Percentiles rank a stretch among this genome's conserved stretches.
Conservation (phyloP, 2,888 invertebrate genomes). For the Plemyria rubiginata region DNA sequence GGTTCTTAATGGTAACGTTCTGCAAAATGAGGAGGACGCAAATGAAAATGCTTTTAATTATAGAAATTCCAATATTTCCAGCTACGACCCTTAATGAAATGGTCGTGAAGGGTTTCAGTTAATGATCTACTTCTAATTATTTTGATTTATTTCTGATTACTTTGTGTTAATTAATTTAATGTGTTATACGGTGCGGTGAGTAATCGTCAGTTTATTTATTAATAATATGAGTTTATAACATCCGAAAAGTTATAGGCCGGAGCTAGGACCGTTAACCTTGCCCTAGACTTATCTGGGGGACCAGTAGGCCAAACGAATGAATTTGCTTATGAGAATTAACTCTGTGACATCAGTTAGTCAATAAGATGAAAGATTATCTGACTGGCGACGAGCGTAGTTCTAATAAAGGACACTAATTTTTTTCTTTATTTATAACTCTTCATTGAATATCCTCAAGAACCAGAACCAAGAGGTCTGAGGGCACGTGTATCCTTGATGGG, state of each 20-base stretch:
- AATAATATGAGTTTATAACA: neutral
- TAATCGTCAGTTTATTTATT: no score
- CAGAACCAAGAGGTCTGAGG: no score
- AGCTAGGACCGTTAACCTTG: neutral
- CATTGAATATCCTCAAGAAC: no score
- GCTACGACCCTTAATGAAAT: constrained; percentile 21
- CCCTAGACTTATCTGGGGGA: no score
- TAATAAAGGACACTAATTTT: no score
- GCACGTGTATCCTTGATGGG: no score
- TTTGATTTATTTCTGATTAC: constrained; percentile 9
- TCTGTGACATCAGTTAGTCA: no score
- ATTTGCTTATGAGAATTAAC: neutral
- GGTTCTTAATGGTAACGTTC: neutral
- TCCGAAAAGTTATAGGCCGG: neutral
- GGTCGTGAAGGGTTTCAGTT: constrained; percentile 5
- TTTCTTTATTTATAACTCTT: no score
- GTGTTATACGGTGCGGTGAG: neutral
- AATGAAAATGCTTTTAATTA: constrained; percentile 27
- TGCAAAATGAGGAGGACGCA: constrained; percentile 2
- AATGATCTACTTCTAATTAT: constrained; percentile 12
- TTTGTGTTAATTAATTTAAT: neutral
- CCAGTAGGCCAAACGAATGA: neutral
- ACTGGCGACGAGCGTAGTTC: no score
- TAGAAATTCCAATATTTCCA: constrained; percentile 26
- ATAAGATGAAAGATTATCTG: no score